Conservation (phyloP, 2,888 invertebrate genomes). For the Aplocera efformata region DNA sequence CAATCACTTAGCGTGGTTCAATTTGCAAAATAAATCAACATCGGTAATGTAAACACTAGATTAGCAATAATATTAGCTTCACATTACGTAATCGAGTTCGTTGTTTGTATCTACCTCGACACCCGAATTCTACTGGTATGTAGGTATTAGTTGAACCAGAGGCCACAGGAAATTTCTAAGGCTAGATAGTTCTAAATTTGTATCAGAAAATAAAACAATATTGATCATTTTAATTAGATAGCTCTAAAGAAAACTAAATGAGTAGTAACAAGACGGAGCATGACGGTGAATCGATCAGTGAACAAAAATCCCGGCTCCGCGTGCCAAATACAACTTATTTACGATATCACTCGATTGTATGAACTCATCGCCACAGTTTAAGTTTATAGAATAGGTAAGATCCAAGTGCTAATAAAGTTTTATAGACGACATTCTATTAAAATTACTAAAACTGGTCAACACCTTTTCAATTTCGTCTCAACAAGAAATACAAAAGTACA, state of each 20-base stretch:
- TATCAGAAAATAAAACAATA: no score
- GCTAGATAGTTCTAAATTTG: no score
- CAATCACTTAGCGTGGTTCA: slow-evolving; percentile 8
- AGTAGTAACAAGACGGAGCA: no score
- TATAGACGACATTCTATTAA: no score
- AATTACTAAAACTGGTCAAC: no score
- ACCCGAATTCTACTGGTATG: slow-evolving; percentile 1
- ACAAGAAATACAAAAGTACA: background rate
- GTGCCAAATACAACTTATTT: slow-evolving; percentile 23
- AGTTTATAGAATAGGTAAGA: slow-evolving; percentile 6
- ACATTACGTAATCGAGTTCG: slow-evolving; percentile 8
- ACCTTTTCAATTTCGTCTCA: no score
- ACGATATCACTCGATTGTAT: slow-evolving; percentile 18
- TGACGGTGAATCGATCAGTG: no score
- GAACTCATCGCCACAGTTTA: slow-evolving; percentile 23
- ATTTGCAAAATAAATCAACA: slow-evolving; percentile 12
- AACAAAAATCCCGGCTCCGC: slow-evolving; percentile 7
- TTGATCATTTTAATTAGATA: no score
- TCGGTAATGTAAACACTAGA: slow-evolving; percentile 11
- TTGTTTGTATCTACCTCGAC: slow-evolving; percentile 1
- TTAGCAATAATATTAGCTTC: slow-evolving; percentile 2
- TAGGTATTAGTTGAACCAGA: no score
- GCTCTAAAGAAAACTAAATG: no score
- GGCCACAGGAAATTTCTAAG: no score
- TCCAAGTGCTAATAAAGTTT: no score